Evolutionary conservation across 1,140 invertebrate species (phyloP).

Genomic region (Tyrophagus putrescentiae): DNA sequence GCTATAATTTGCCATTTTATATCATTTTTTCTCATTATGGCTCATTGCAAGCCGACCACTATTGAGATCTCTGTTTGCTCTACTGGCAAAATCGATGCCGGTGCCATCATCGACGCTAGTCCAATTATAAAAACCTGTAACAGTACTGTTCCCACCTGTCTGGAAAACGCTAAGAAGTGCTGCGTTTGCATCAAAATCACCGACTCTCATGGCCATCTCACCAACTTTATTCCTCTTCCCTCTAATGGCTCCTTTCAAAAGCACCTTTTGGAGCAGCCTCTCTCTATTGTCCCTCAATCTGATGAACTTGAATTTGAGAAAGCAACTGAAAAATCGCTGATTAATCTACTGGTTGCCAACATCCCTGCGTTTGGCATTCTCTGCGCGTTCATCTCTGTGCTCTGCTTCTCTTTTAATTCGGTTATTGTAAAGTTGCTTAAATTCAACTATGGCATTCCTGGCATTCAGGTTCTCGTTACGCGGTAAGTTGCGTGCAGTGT

Average conservation of each 20-base stretch:
- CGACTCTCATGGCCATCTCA: neutral
- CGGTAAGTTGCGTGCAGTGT: neutral
- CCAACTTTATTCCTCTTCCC: neutral
- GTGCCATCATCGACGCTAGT: neutral
- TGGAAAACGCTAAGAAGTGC: too few relatives aligned
- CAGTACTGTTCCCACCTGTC: too few relatives aligned
- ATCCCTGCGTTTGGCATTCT: slow-evolving; percentile 5
- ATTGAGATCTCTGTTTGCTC: neutral
- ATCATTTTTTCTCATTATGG: too few relatives aligned
- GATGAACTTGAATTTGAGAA: too few relatives aligned
- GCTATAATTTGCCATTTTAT: too few relatives aligned
- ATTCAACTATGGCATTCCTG: neutral
- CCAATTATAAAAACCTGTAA: too few relatives aligned
- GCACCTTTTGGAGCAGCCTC: neutral
- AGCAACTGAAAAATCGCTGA: neutral
- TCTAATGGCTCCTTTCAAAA: slow-evolving; percentile 1
- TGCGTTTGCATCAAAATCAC: slow-evolving; percentile 10
- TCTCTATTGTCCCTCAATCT: neutral
- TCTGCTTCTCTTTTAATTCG: slow-evolving; percentile 8
- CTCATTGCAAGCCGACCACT: neutral
- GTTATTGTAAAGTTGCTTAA: slow-evolving; percentile 7
- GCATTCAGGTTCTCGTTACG: slow-evolving; percentile 2
- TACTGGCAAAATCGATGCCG: too few relatives aligned
- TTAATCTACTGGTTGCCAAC: neutral
- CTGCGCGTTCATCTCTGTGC: neutral